Evolutionary conservation across 2,888 invertebrate genomes (phyloP).

Genomic region (Lobophora halterata): DNA sequence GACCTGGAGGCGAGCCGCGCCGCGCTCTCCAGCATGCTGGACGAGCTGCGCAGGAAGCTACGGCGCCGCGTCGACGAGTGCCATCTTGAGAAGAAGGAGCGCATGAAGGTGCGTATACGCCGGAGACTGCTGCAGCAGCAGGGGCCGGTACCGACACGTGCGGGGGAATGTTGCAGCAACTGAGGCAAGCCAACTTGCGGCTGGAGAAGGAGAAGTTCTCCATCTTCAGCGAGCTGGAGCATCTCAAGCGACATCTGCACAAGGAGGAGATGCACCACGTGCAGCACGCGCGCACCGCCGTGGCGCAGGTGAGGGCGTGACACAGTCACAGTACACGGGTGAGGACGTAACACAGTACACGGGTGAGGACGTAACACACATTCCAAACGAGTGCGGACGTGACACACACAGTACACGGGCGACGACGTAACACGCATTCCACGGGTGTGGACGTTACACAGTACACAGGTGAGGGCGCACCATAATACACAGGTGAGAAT

Average conservation of each 20-base stretch:
- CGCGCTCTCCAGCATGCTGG: slow-evolving; percentile 63
- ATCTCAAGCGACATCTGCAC: slow-evolving; percentile 62
- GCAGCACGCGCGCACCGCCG: slow-evolving; percentile 66
- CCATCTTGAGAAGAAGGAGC: slow-evolving; percentile 66
- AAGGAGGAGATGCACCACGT: slow-evolving; percentile 69
- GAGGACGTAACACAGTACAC: too few species aligned
- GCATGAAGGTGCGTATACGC: slow-evolving; percentile 55
- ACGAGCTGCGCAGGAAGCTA: slow-evolving; percentile 65
- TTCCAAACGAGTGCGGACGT: too few species aligned
- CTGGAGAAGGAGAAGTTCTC: slow-evolving; percentile 66
- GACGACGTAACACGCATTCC: too few species aligned
- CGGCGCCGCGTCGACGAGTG: slow-evolving; percentile 67
- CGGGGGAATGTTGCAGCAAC: slow-evolving; percentile 43
- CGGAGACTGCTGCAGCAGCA: slow-evolving; percentile 48
- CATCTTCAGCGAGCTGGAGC: slow-evolving; percentile 61
- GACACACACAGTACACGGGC: too few species aligned
- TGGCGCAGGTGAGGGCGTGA: slow-evolving; percentile 64
- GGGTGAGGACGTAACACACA: too few species aligned
- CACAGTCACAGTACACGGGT: too few species aligned
- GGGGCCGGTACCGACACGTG: too few species aligned
- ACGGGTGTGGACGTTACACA: too few species aligned
- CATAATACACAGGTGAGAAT: too few species aligned
- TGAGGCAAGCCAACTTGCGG: slow-evolving; percentile 64
- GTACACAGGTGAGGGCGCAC: too few species aligned
- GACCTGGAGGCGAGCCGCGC: slow-evolving; percentile 64